A percentile compares a stretch with the other conserved stretches of the same genome.
Conservation (phyloP, 2,888 invertebrate genomes). For the Toxonevra muliebris region DNA sequence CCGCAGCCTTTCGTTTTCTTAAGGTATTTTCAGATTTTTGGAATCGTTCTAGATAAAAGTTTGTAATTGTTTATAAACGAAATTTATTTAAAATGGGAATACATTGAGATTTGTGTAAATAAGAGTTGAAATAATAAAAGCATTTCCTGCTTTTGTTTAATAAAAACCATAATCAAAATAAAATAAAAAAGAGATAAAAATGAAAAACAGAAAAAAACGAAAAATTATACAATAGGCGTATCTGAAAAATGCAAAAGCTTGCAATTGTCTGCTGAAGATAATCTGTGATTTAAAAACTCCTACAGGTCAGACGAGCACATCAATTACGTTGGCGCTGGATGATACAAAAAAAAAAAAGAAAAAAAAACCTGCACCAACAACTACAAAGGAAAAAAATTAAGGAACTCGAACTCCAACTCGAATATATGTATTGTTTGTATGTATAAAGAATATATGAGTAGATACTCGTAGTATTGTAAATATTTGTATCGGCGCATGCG, state of each 20-base stretch:
- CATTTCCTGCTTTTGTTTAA: conserved; percentile 15
- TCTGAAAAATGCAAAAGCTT: conserved; percentile 43
- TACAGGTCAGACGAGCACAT: conserved; percentile 63
- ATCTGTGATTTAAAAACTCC: conserved; percentile 62
- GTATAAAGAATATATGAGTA: too few relatives aligned
- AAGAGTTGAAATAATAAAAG: too few relatives aligned
- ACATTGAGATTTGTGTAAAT: too few relatives aligned
- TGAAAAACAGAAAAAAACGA: conserved; percentile 6
- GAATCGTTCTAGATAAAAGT: too few relatives aligned
- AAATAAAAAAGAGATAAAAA: not conserved
- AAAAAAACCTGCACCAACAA: not conserved
- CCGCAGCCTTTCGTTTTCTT: too few relatives aligned
- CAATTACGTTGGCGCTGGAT: conserved; percentile 60
- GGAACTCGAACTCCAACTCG: too few relatives aligned
- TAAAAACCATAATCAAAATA: conserved; percentile 8
- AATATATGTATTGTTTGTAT: too few relatives aligned
- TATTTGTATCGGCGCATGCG: not conserved
- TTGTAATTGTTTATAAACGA: too few relatives aligned
- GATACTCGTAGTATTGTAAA: too few relatives aligned
- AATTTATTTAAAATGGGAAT: too few relatives aligned
- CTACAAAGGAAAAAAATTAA: not conserved
- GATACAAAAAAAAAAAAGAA: conserved; percentile 2
- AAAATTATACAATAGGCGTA: conserved; percentile 37
- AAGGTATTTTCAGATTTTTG: too few relatives aligned
- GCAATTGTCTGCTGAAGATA: conserved; percentile 61